A percentile compares a stretch with the other conserved stretches of the same genome.
Conservation (phyloP, 2,113 vertebrate genomes). For the Muscicapa adusta region DNA sequence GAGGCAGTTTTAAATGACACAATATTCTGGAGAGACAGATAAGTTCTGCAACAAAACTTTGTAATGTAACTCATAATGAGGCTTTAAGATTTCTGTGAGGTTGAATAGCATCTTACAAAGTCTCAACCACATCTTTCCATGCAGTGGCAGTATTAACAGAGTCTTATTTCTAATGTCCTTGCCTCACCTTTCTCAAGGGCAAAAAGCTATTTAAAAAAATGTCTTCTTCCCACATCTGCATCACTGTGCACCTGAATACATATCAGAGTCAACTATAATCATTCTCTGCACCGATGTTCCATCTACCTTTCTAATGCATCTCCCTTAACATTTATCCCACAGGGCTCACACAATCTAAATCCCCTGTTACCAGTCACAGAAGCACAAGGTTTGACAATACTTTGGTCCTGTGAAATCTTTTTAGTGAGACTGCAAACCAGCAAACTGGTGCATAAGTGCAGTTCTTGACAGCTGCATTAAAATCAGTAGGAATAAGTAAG, state of each 20-base stretch:
- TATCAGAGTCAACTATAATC: fast-evolving
- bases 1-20: not conserved
- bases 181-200: not conserved
- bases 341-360: not conserved
- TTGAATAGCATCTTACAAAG: not conserved
- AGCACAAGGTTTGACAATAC: not conserved
- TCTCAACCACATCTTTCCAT: not conserved
- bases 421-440: not conserved
- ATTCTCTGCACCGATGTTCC: not conserved
- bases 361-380: not conserved
- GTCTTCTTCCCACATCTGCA: not conserved
- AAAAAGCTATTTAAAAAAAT: not conserved
- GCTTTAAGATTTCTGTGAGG: not conserved
- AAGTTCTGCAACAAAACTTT: not conserved
- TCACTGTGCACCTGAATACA: not conserved
- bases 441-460: fast-evolving
- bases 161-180: not conserved
- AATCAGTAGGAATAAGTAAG: not conserved
- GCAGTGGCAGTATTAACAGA: not conserved
- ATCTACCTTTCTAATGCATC: not conserved
- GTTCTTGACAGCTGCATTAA: not conserved
- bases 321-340: too few relatives aligned
- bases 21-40: not conserved
- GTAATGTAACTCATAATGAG: not conserved
- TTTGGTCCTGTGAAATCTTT: not conserved